Conservation (phyloP, 2,797 vertebrate genomes). For the Sebastes diploproa region DNA sequence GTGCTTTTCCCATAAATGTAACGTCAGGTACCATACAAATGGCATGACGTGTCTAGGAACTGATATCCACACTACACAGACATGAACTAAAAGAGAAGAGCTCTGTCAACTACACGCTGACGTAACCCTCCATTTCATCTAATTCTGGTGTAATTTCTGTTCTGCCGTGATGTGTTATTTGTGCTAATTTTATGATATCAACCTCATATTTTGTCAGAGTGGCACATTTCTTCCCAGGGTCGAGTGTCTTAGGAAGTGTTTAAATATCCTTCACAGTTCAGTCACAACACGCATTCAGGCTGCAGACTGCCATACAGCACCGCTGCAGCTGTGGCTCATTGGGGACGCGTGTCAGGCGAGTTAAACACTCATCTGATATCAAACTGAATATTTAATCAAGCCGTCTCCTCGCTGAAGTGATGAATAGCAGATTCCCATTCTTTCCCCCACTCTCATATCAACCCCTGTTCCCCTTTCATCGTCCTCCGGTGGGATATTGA, state of each 20-base stretch:
- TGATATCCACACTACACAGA: neutral
- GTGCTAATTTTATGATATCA: conserved; percentile 11
- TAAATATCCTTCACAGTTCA: conserved; percentile 3
- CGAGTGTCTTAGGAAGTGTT: conserved; percentile 10
- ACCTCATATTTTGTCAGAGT: neutral
- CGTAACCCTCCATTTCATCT: neutral
- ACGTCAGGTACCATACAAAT: neutral
- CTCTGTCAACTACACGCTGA: neutral
- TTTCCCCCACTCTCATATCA: neutral
- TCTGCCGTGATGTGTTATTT: neutral
- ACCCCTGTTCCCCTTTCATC: conserved; percentile 48
- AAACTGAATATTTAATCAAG: conserved; percentile 60
- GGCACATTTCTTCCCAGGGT: neutral
- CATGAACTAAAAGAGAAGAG: neutral
- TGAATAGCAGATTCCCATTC: conserved; percentile 17
- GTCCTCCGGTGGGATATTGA: conserved; percentile 17
- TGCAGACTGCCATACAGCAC: neutral
- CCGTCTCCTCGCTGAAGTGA: conserved; percentile 21
- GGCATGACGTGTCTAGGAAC: neutral
- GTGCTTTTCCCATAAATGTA: neutral
- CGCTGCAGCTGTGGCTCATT: conserved; percentile 43
- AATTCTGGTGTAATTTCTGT: neutral
- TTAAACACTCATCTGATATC: conserved; percentile 58
- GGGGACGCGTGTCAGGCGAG: conserved; percentile 22
- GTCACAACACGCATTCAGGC: conserved; percentile 14